Evolutionary conservation across 2,888 invertebrate genomes (phyloP).

Genomic region (Helicoverpa assulta): DNA sequence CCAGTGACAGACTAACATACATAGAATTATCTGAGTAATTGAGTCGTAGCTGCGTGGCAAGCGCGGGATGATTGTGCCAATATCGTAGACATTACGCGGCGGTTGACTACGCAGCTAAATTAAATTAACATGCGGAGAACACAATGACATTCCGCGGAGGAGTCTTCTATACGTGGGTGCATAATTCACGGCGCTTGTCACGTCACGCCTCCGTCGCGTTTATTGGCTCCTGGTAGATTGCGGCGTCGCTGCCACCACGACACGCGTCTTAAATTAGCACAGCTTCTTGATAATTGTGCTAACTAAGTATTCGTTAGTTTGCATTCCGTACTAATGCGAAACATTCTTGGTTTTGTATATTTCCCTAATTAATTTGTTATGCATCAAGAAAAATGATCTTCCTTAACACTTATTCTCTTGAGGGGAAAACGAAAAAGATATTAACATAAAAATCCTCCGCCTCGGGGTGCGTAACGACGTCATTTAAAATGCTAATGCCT

Average conservation of each 20-base stretch:
- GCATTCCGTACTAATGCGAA: conserved; percentile 24
- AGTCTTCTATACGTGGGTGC: conserved; percentile 65
- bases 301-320: conserved; percentile 14
- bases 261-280: conserved; percentile 57
- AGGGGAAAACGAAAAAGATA: conserved; percentile 49
- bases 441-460: conserved; percentile 56
- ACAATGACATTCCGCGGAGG: conserved; percentile 69
- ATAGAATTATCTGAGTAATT: conserved; percentile 73
- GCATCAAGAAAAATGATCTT: conserved; percentile 42
- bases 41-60: conserved; percentile 65
- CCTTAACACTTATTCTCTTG: conserved; percentile 27
- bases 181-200: conserved; percentile 72
- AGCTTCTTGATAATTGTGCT: conserved; percentile 54
- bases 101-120: conserved; percentile 76
- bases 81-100: conserved; percentile 69
- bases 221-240: conserved; percentile 71
- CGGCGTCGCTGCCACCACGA: conserved; percentile 44
- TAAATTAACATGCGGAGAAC: conserved; percentile 82
- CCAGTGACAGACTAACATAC: conserved; percentile 53
- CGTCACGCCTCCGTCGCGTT: conserved; percentile 65
- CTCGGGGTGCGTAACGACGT: conserved; percentile 56
- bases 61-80: conserved; percentile 73
- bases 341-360: conserved; percentile 26
- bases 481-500: conserved; percentile 77
- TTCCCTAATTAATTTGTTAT: conserved; percentile 38